Evolutionary conservation across 2,888 invertebrate species (phyloP).

Genomic region (Drosophila affinis): DNA sequence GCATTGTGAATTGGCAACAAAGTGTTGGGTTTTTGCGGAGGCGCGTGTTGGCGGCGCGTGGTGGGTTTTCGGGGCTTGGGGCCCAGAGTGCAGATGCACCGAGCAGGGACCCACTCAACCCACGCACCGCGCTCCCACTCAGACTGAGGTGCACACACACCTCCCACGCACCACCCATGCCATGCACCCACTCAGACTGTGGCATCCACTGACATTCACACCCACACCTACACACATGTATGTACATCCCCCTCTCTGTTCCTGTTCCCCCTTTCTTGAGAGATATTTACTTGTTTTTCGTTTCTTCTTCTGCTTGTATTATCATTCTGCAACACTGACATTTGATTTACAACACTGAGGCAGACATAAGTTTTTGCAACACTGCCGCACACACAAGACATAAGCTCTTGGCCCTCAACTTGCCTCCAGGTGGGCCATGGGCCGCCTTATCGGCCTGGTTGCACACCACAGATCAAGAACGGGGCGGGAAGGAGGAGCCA

Average conservation of each 20-base stretch:
- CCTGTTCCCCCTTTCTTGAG: not conserved
- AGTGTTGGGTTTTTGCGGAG: slow-evolving; percentile 24
- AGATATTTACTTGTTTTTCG: slow-evolving; percentile 1
- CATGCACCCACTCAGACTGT: not conserved
- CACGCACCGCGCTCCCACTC: slow-evolving; percentile 9
- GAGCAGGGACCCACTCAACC: slow-evolving; percentile 33
- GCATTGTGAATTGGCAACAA: slow-evolving; percentile 60
- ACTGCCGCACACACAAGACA: not conserved
- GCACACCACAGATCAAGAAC: slow-evolving; percentile 24
- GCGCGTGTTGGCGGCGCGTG: slow-evolving; percentile 51
- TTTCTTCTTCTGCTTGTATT: not conserved
- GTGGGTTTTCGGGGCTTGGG: slow-evolving; percentile 9
- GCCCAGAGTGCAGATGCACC: slow-evolving; percentile 66
- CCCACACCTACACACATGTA: not conserved
- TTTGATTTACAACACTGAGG: slow-evolving; percentile 26
- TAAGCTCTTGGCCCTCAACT: slow-evolving; percentile 1
- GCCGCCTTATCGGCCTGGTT: slow-evolving; percentile 50
- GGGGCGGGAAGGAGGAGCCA: not conserved
- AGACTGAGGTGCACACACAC: not conserved
- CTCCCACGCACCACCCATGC: no score
- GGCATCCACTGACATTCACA: not conserved
- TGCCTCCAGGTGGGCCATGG: not conserved
- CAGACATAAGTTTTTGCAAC: slow-evolving; percentile 9
- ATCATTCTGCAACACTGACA: slow-evolving; percentile 4
- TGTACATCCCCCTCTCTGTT: slow-evolving; percentile 15